Evolutionary conservation across 2,113 vertebrate genomes (phyloP).

Genomic region (Raja brachyura): DNA sequence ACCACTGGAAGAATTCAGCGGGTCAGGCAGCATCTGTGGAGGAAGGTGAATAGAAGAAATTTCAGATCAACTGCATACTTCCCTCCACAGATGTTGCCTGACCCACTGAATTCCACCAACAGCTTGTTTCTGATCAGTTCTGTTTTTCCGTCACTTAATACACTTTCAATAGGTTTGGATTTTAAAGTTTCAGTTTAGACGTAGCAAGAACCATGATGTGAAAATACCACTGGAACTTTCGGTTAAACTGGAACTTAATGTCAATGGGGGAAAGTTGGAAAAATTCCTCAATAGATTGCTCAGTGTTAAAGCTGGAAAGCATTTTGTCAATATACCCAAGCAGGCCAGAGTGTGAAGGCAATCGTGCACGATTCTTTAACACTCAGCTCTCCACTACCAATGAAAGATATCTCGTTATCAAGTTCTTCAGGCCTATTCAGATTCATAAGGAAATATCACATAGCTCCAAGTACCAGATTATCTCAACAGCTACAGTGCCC

Average conservation of each 20-base stretch:
- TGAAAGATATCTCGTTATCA: neutral
- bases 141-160: neutral
- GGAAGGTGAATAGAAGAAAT: too few relatives aligned
- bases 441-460: neutral
- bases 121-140: neutral
- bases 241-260: neutral
- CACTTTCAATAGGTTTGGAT: neutral
- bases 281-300: neutral
- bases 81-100: too few relatives aligned
- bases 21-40: too few relatives aligned
- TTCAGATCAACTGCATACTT: too few relatives aligned
- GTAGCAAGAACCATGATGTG: neutral
- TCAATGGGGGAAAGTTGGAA: neutral
- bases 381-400: neutral
- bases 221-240: neutral
- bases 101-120: too few relatives aligned
- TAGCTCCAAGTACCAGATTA: neutral
- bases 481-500: neutral
- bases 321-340: neutral
- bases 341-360: neutral
- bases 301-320: neutral
- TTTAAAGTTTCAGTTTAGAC: neutral
- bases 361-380: neutral
- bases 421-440: neutral
- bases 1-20: too few relatives aligned